Evolutionary conservation across 2,797 vertebrate species (phyloP), one percentile per base, ranked within the genome.

Genomic region (Hypotaenidia philippensis): DNA sequence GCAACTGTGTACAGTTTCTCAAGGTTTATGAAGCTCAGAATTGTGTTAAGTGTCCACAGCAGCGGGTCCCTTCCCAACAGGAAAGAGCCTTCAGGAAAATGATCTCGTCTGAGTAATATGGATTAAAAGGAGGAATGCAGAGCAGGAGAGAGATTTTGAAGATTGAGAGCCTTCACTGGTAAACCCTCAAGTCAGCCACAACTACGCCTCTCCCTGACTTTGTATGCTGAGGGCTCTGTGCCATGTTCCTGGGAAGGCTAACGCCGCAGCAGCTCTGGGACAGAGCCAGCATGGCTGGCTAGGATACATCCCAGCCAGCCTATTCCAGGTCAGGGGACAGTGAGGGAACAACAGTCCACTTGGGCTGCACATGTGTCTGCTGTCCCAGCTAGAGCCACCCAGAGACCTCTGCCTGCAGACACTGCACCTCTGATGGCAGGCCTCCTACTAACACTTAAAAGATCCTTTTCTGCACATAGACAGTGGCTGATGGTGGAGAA

Each of bases 71-170:
- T 78, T 83, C 84, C 32, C 72, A 81, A 69, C 44, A 88, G 59
- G 29, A 72, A 89, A 45, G 7, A 79, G 31, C n/a, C 70, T 68
- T 60, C 56, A 72, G 66, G 44, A 66, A 82, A 93, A 79, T 4
- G 1, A 23, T 84, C 59, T 76, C 29, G 17, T 92, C 88, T 85
- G 92, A 86, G 87, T 79, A 86, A 41, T 41, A 63, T 4, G 40
- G 52, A 84, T 95, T 90, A 82, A 56, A 90, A 93, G 59, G 23
- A 76, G 7, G 64, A 91, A 81, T 74, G 52, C 59, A 83, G 79
- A 78, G 25, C 29, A 36, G 72, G 40, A 84, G 32, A 75, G 45
- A 83, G 53, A 72, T 64, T 74, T 64, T 65, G 61, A 88, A 65
- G 61, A 94, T 10, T 52, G 47, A 72, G 57, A 66, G 69, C 55